Percentiles rank a stretch among this genome's conserved stretches.
Conservation (phyloP, 30 jellyfish, hydroid and myxozoan genomes). For the Cassiopea andromeda region DNA sequence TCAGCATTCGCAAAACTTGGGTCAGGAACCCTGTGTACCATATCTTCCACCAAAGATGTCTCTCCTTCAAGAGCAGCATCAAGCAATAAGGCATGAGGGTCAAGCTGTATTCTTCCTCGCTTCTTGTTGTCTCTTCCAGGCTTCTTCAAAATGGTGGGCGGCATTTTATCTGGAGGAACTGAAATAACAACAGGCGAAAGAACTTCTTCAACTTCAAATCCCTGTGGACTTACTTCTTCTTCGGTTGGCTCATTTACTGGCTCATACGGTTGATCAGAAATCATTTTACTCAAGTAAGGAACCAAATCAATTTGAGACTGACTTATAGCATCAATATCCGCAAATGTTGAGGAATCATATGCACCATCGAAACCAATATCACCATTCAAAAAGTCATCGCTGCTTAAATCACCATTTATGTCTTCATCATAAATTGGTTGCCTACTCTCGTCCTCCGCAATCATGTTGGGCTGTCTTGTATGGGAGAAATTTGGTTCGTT, state of each 20-base stretch:
- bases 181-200: constrained; percentile 80
- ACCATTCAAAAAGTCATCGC: neutral
- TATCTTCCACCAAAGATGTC: constrained; percentile 74
- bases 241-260: constrained; percentile 44
- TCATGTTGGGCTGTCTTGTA: constrained; percentile 56
- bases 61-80: constrained; percentile 99
- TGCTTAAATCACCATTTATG: neutral
- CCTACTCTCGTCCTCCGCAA: neutral
- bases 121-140: constrained; percentile 91
- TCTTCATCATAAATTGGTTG: neutral
- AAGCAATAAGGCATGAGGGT: constrained; percentile 92
- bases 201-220: constrained; percentile 59
- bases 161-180: constrained; percentile 94
- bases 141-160: constrained; percentile 91
- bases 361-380: constrained; percentile 25
- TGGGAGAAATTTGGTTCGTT: constrained; percentile 27
- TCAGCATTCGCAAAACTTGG: constrained; percentile 98
- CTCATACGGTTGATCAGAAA: constrained; percentile 53
- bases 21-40: constrained; percentile 88
- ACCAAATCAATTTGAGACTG: constrained; percentile 82
- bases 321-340: constrained; percentile 92
- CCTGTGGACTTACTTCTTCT: constrained; percentile 66
- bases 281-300: constrained; percentile 51
- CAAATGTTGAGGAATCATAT: constrained; percentile 45
- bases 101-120: constrained; percentile 90